These are phyloP conservation scores for Philhelius pedissequus DNA, from an alignment of 2,888 invertebrate genomes.

Conservation along the genomic window DNA sequence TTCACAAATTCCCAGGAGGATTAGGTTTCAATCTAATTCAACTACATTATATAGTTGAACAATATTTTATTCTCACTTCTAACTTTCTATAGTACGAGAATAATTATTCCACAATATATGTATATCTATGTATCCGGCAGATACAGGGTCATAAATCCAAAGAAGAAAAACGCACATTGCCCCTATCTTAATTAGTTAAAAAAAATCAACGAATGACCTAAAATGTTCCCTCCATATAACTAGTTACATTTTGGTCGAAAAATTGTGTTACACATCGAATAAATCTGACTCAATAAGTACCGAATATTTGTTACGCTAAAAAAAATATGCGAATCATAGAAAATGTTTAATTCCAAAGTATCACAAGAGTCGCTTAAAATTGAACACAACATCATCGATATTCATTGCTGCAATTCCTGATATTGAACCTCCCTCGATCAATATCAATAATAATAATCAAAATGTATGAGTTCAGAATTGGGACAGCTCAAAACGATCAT, in stretches of 20 bases:
- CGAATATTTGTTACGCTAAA: not conserved
- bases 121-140: too few species aligned
- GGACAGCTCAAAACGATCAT: not conserved
- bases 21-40: not conserved
- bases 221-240: too few species aligned
- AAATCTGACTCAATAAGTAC: not conserved
- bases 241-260: too few species aligned
- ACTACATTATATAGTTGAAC: not conserved
- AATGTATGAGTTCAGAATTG: not conserved
- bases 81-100: not conserved
- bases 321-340: not conserved
- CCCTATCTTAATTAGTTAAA: too few species aligned
- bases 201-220: too few species aligned
- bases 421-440: not conserved
- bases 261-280: too few species aligned
- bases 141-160: too few species aligned
- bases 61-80: not conserved
- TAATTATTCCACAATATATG: too few species aligned
- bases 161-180: too few species aligned
- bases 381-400: not conserved
- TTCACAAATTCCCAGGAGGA: not conserved
- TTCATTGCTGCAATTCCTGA: not conserved
- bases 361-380: not conserved
- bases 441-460: conserved; percentile 5
- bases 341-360: not conserved